phyloP scores from a whole-genome alignment of 2,888 invertebrate genomes.

The Aleiodes leptofemur region DNA sequence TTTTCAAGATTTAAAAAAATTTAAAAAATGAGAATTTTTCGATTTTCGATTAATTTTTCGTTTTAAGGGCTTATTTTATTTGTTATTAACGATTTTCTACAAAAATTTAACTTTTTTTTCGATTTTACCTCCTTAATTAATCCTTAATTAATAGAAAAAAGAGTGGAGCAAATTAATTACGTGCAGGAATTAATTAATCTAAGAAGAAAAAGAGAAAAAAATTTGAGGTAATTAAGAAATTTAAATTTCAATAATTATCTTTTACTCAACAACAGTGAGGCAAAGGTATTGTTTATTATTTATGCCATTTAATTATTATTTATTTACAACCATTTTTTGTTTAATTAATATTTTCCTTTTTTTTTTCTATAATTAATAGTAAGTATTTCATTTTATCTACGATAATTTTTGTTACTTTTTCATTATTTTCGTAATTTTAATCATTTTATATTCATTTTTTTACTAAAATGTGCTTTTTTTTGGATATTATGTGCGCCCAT shows the following conservation, averaged over 20 bases:
- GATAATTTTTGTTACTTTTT: slow-evolving; percentile 52
- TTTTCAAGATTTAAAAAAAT: no score
- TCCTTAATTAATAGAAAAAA: no score
- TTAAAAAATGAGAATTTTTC: no score
- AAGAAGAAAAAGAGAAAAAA: no score
- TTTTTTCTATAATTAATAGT: slow-evolving; percentile 61
- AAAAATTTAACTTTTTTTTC: no score
- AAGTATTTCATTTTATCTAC: slow-evolving; percentile 57
- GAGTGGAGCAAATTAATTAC: no score
- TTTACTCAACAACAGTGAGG: slow-evolving; percentile 71
- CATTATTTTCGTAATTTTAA: not conserved
- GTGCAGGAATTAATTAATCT: no score
- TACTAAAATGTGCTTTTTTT: slow-evolving; percentile 64
- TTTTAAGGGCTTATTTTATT: no score
- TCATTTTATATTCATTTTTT: slow-evolving; percentile 35
- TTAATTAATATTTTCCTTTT: slow-evolving; percentile 49
- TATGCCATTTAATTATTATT: slow-evolving; percentile 65
- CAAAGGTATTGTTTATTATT: slow-evolving; percentile 62
- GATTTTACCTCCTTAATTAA: no score
- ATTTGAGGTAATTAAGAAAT: no score
- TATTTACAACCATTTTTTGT: slow-evolving; percentile 70
- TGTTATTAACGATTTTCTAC: no score
- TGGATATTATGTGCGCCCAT: slow-evolving; percentile 73
- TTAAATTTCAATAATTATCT: slow-evolving; percentile 38
- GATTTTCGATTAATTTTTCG: no score